Conservation (phyloP, 2,797 vertebrate species). For the Muraenolepis orangiensis region DNA sequence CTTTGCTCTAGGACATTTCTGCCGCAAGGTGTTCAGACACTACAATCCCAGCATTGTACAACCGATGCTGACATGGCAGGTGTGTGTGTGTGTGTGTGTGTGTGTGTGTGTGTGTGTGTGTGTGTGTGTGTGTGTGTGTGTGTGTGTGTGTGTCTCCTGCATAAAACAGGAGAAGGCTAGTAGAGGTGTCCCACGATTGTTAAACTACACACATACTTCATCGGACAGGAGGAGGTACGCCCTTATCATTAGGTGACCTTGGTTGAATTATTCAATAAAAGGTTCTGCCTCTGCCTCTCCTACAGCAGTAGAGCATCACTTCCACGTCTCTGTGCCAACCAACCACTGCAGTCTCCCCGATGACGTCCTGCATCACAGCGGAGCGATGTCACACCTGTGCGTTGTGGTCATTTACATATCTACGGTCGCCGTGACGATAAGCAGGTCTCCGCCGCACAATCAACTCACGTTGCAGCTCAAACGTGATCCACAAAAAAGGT, state of each 20-base stretch:
- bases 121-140: background rate
- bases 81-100: slow-evolving; percentile 7
- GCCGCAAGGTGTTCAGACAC: slow-evolving; percentile 28
- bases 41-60: slow-evolving; percentile 6
- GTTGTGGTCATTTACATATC: background rate
- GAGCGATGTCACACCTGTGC: background rate
- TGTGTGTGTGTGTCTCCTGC: background rate
- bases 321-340: background rate
- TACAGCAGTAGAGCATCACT: background rate
- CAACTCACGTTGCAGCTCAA: background rate
- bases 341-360: background rate
- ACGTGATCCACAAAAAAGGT: background rate
- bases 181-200: background rate
- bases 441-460: background rate
- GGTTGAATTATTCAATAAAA: background rate
- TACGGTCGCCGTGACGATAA: background rate
- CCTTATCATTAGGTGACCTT: background rate
- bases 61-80: slow-evolving; percentile 18
- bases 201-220: background rate
- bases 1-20: slow-evolving; percentile 51
- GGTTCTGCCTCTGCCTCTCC: background rate
- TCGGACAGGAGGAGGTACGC: background rate
- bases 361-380: background rate
- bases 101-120: slow-evolving; percentile 7
- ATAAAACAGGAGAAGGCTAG: background rate